Conservation (phyloP, 1,140 invertebrate genomes). For the Trissolcus basalis region DNA sequence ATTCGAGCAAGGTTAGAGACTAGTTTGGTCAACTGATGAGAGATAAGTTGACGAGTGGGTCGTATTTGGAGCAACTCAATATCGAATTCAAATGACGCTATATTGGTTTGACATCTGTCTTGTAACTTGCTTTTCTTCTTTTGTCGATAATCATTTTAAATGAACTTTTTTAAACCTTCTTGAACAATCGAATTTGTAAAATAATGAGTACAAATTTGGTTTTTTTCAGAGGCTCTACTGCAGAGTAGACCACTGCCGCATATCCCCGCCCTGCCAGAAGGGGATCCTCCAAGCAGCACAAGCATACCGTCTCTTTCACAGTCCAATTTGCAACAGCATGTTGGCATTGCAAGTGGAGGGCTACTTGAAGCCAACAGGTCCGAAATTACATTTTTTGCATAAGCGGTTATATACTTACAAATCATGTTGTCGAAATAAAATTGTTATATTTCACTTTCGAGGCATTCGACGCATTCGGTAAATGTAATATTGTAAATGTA, state of each 20-base stretch:
- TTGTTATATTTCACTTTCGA: too few species aligned
- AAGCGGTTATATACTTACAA: too few species aligned
- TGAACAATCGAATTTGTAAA: too few species aligned
- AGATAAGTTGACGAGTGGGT: too few species aligned
- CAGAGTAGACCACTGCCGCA: slow-evolving; percentile 93
- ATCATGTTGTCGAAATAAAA: too few species aligned
- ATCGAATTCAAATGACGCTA: background rate
- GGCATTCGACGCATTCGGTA: background rate
- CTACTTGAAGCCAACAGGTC: slow-evolving; percentile 74
- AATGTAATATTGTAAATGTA: background rate
- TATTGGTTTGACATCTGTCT: too few species aligned
- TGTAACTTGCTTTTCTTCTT: too few species aligned
- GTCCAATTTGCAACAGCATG: slow-evolving; percentile 72
- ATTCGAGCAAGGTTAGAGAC: slow-evolving; percentile 7
- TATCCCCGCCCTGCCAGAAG: slow-evolving; percentile 85
- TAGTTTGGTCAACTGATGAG: slow-evolving; percentile 8
- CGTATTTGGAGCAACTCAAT: background rate
- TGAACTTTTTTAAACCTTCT: too few species aligned
- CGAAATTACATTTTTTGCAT: background rate
- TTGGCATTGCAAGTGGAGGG: slow-evolving; percentile 67
- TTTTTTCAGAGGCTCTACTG: slow-evolving; percentile 90
- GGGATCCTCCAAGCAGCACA: slow-evolving; percentile 78
- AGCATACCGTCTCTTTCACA: slow-evolving; percentile 72
- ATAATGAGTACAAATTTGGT: slow-evolving; percentile 17
- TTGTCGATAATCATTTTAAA: too few species aligned